A percentile compares a stretch with the other conserved stretches of the same genome.
phyloP scores from a whole-genome alignment of 2,797 vertebrate species.

The Megaceryle alcyon region DNA sequence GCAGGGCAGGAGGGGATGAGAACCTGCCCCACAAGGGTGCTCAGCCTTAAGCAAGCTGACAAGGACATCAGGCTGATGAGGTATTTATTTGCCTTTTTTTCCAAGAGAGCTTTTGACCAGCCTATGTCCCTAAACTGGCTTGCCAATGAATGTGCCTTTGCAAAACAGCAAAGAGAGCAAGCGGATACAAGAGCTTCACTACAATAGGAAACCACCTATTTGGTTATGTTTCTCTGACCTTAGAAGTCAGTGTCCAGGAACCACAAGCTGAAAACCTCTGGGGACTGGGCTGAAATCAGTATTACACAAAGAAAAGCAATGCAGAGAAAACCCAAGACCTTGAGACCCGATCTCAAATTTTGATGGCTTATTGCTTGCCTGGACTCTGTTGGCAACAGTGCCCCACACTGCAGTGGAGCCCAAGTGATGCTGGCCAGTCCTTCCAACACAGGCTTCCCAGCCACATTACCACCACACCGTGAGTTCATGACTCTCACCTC shows the following conservation, averaged over 20 bases:
- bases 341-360: neutral
- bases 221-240: neutral
- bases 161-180: neutral
- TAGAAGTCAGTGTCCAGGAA: neutral
- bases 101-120: neutral
- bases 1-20: fast-evolving
- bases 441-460: neutral
- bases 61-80: neutral
- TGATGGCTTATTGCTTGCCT: neutral
- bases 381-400: neutral
- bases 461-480: fast-evolving
- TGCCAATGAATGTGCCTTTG: neutral
- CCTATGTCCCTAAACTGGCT: neutral
- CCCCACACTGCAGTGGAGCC: neutral
- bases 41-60: neutral
- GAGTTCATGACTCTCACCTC: neutral
- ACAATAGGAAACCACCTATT: neutral
- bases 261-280: neutral
- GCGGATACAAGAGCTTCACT: neutral
- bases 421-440: neutral
- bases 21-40: neutral
- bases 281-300: neutral
- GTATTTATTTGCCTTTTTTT: neutral
- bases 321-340: neutral
- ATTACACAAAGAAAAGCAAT: neutral